Base-by-base conservation (phyloP, 2,888 invertebrate genomes). In the Erpobdella octoculata region DNA sequence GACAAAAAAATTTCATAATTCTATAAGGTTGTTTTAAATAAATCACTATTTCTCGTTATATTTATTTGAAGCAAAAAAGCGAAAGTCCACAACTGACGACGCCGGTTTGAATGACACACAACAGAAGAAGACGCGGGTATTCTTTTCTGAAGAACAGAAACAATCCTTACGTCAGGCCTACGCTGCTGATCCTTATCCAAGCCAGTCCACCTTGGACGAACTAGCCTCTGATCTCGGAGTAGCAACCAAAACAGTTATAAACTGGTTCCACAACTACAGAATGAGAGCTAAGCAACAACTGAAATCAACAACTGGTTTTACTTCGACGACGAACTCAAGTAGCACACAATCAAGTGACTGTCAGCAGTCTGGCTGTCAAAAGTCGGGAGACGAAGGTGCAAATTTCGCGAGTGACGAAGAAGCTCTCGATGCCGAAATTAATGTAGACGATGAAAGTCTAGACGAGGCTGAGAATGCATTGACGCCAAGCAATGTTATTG, bases 221-320 rank as follows among this genome's bases (percentile, higher is more conserved):
- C 87, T 98, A 73, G 94, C 96, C 58, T 46, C 89, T 37, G 94
- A 95, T 83, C 86, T 98, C 71, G 91, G 90, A 9, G 86, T 99
- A 53, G 92, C 93, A 6, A 90, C 94, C 68, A 88, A 97, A 77
- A 97, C 97, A 71, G 96, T 99, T 79, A 95, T 95, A 74, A 98
- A 98, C 85, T 98, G 98, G 98, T 98, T 98, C 87, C 97, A 98
- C 87, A 98, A 98, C 83, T 96, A 98, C 83, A 89, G 98, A 78
- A 98, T 98, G 93, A 88, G 98, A 75, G 88, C 94, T 81, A 96
- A 96, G 72, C 82, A 83, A 71, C 82, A 82, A 73, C 3, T 78
- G 68, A 76, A 61, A 71, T 76, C 73, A 75, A 73, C 73, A 75
- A 76, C 31, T 64, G 38, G 28, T 35, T 64, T 68, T 73, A 74